Base-by-base conservation (phyloP, 2,113 vertebrate genomes). In the Donacobius atricapilla region DNA sequence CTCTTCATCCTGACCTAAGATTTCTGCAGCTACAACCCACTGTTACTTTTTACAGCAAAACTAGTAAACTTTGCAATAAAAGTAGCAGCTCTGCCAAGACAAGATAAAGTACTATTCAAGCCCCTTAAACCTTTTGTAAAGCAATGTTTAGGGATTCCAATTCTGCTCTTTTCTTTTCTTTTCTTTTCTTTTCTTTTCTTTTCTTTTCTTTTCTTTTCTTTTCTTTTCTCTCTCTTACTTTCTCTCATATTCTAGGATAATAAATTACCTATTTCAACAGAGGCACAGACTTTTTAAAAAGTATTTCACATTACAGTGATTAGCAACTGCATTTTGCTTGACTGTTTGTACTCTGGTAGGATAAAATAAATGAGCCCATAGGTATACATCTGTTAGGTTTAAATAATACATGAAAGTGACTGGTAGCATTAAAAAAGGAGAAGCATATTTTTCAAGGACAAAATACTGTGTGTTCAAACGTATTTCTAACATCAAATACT, bases 341-440 rank as follows among this genome's bases (percentile, higher is more conserved):
- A 77, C 66, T 83, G 45, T 42, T 85, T 87, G 35, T 39, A 53
- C 45, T 80, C 64, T 8, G 21, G 35, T 72, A 48, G 39, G 81
- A 90, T n/a, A 88, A 94, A 96, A 93, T 27, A 91, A 91, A 83
- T 66, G 45, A 79, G 24, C 39, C 39, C 27, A 68, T 17, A 87
- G 40, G 73, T 95, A 65, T 35, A 68, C 37, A 69, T 89, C 72
- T 75, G 37, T 70, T 85, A 91, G 42, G 35, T 79, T 93, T 94
- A 83, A 94, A 95, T 92, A 93, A 97, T 92, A 88, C 64, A 89
- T 87, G 68, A 73, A 89, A 83, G 76, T 66, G 48, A 79, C 44
- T 89, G 40, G 22, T 57, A 53, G 25, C 57, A 89, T 79, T 76
- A 79, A 80, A 79, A 89, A 66, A 76, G 19, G 24, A 89, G 69